Base-by-base conservation (phyloP, 1,140 invertebrate genomes). In the Dendroctonus ponderosae region DNA sequence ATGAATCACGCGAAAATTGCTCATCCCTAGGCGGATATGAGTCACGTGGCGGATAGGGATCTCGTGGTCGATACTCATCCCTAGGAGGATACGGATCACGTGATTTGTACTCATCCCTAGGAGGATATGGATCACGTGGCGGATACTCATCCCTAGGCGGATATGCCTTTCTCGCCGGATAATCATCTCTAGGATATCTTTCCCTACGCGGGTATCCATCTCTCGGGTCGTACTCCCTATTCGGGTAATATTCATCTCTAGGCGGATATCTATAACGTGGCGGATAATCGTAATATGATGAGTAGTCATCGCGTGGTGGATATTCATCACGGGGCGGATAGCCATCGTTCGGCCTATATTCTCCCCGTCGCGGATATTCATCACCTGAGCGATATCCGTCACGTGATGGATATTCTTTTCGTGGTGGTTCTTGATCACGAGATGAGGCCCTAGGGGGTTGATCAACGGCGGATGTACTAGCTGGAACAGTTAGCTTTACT, bases 181-280 rank as follows among this genome's bases (percentile, higher is more conserved):
- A 26, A 26, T 26, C 26, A 3, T 26, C 26, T 26, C 26, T 26
- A 3, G 26, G 26, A 26, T 26, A 26, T 38, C 38, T 9, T 8
- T 54, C 52, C 3, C 52, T 54, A 2, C 26, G 52, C 8, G 52
- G 52, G 14, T 54, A 54, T 38, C 26, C 15, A 7, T 54, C 52
- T 54, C 38, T 54, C 2, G 52, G 52, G 2, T 9, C 26, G 5
- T 54, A 54, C 0, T 0, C 52, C 4, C 39, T 9, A 6, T 9
- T 2, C 6, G 52, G 52, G 4, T 15, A 38, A 40, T 54, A 40
- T 7, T 5, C 9, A 12, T 51, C 49, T 15, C 49, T 51, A 5
- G 49, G 49, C 4, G 49, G 49, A 6, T 51, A 51, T 6, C 2
- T 3, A 2, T 51, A 7, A n/a, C 9, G 26, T 26, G 26, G 26